Conservation (phyloP, 2,888 invertebrate species). For the Dynastes hyllus region DNA sequence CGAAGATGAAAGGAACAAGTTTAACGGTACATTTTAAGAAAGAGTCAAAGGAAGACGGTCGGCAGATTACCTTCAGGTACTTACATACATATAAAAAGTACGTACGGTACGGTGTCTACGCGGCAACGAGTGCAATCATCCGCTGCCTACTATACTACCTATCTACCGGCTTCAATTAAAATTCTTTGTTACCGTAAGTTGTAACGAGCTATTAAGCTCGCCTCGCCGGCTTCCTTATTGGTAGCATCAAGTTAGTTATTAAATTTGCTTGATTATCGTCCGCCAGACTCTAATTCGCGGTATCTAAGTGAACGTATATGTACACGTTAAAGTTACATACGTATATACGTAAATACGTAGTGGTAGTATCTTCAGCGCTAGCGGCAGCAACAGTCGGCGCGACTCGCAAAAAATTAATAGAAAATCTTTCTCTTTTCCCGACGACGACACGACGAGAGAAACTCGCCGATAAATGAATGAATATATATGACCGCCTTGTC, state of each 20-base stretch:
- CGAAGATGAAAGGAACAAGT: conserved; percentile 1
- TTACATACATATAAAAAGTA: not conserved
- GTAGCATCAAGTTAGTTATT: conserved; percentile 50
- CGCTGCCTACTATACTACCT: not conserved
- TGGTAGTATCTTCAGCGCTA: conserved; percentile 5
- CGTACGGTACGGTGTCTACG: too few relatives aligned
- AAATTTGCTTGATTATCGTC: conserved; percentile 50
- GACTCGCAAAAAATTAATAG: conserved; percentile 39
- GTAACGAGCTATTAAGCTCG: conserved; percentile 33
- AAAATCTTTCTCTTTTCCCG: conserved; percentile 27
- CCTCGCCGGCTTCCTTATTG: conserved; percentile 50
- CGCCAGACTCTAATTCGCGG: conserved; percentile 28
- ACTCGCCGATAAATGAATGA: conserved; percentile 6
- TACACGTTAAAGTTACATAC: too few relatives aligned
- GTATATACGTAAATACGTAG: not conserved
- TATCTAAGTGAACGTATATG: conserved; percentile 23
- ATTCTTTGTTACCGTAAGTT: conserved; percentile 44
- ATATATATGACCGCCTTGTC: conserved; percentile 28
- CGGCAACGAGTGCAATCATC: too few relatives aligned
- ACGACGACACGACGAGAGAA: conserved; percentile 5
- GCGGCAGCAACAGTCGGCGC: not conserved
- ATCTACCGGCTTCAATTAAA: conserved; percentile 27
- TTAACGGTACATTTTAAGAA: conserved; percentile 20
- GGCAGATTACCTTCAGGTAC: not conserved
- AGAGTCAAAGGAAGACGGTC: not conserved